Evolutionary conservation across 1,140 invertebrate species (phyloP), one percentile per base, ranked within the genome.

Genomic region (Ceratoteleas bidentatus): DNA sequence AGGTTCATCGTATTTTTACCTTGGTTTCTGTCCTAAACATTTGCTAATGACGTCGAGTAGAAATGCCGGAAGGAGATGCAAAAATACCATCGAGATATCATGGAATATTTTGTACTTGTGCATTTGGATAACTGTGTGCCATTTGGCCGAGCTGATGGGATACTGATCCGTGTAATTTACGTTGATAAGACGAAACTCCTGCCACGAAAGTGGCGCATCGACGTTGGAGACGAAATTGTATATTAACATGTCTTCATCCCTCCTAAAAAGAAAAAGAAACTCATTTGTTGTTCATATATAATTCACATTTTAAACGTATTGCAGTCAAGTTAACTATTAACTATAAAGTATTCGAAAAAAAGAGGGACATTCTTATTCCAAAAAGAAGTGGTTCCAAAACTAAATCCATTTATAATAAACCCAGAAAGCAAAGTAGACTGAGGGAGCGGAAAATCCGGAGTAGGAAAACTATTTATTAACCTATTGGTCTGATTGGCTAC

Each of bases 201-300:
- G 85, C 94, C 95, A 96, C 3, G 93, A 94, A 6, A 96, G 90
- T 16, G 94, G 94, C 74, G 95, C 94, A 34, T 95, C 93, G 6
- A 89, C 89, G 9, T 93, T 94, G 6, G 94, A 95, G 6, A 95
- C 94, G 85, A 93, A 96, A 86, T 96, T 96, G 88, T 95, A 96
- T 36, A 96, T 94, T 3, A 93, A 90, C 16, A 93, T 93, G 36
- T 93, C 87, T 15, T 90, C 87, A 33, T 87, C 86, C 80, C 88
- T 89, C 43, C 87, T 89, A 65, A 64, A 84, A 87, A 84, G 77
- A 16, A 1, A 49, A 36, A 53, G 58, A 66, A 53, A 9, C 33
- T 40, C 47, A 13, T 69, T 56, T 38, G 24, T 49, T 34, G 43
- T 14, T 6, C 36, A 38, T 6, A 6, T 38, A 9, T 38, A 38